These are phyloP conservation scores for Blera fallax DNA, from an alignment of 2,888 invertebrate genomes.

Conservation along the genomic window DNA sequence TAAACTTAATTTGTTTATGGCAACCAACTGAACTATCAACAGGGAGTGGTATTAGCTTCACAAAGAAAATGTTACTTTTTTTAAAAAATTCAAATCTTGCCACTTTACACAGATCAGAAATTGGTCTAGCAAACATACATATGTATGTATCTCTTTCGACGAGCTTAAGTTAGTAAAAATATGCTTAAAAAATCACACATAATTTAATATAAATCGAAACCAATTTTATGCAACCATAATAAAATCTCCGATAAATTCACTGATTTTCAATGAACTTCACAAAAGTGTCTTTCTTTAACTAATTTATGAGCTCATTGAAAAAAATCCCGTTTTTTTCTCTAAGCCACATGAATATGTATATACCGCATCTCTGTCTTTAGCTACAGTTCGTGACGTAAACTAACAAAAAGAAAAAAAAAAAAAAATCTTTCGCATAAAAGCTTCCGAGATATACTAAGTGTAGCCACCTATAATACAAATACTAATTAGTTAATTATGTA, in stretches of 20 bases:
- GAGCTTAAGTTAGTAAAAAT: neutral
- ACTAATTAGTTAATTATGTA: slow-evolving; percentile 69
- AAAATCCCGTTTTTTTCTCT: slow-evolving; percentile 37
- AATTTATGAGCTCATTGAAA: slow-evolving; percentile 54
- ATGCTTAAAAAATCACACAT: neutral
- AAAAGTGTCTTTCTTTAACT: neutral
- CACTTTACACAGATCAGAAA: neutral
- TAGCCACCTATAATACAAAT: slow-evolving; percentile 44
- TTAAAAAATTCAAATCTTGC: neutral
- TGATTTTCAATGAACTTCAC: slow-evolving; percentile 27
- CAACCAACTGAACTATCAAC: neutral
- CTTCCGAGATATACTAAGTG: slow-evolving; percentile 22
- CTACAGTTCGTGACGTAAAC: slow-evolving; percentile 43
- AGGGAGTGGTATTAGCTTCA: neutral
- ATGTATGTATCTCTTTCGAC: neutral
- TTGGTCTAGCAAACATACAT: neutral
- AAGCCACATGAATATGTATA: slow-evolving; percentile 54
- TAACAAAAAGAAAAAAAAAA: slow-evolving; percentile 3
- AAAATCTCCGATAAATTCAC: slow-evolving; percentile 1
- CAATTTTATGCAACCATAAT: slow-evolving; percentile 14
- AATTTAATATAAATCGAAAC: slow-evolving; percentile 2
- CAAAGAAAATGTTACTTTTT: neutral
- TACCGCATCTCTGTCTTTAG: neutral
- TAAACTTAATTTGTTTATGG: too few species aligned
- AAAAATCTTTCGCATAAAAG: slow-evolving; percentile 15